phyloP scores from a whole-genome alignment of 2,797 vertebrate genomes.

The Aulostomus chinensis region DNA sequence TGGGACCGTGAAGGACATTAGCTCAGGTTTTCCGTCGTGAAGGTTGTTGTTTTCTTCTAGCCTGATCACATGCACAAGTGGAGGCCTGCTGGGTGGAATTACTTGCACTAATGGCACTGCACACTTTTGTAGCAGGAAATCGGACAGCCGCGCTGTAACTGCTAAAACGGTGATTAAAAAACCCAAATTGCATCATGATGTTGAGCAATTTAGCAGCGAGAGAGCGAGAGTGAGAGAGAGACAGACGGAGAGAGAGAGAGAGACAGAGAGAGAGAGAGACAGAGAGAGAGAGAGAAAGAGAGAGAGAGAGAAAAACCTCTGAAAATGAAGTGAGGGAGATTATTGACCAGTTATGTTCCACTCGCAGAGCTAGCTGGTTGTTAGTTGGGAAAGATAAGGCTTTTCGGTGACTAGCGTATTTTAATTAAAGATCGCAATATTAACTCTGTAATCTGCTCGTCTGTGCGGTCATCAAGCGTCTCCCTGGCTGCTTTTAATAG shows the following conservation, averaged over 20 bases:
- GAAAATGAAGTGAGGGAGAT: slow-evolving; percentile 47
- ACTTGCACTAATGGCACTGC: slow-evolving; percentile 80
- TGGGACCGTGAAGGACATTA: slow-evolving; percentile 62
- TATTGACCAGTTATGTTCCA: too few species aligned
- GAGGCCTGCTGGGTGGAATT: slow-evolving; percentile 82
- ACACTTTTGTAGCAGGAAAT: slow-evolving; percentile 86
- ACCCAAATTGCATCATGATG: slow-evolving; percentile 86
- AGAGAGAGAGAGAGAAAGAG: too few species aligned
- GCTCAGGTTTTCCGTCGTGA: slow-evolving; percentile 78
- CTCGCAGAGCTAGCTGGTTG: too few species aligned
- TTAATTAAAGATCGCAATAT: slow-evolving; percentile 78
- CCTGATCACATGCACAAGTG: slow-evolving; percentile 77
- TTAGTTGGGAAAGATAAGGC: slow-evolving; percentile 44
- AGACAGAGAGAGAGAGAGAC: too few species aligned
- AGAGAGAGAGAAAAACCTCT: slow-evolving; percentile 25
- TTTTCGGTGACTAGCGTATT: slow-evolving; percentile 73
- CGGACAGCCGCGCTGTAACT: slow-evolving; percentile 81
- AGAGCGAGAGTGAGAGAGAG: background rate
- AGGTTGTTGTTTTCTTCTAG: slow-evolving; percentile 61
- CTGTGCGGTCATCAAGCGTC: slow-evolving; percentile 70
- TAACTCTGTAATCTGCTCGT: slow-evolving; percentile 76
- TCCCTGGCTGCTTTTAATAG: slow-evolving; percentile 68
- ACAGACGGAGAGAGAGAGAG: background rate
- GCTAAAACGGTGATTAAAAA: slow-evolving; percentile 84
- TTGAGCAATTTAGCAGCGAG: slow-evolving; percentile 59